These are phyloP conservation scores for Pemphigus obesinymphae DNA, from an alignment of 1,140 invertebrate species.

Conservation along the genomic window DNA sequence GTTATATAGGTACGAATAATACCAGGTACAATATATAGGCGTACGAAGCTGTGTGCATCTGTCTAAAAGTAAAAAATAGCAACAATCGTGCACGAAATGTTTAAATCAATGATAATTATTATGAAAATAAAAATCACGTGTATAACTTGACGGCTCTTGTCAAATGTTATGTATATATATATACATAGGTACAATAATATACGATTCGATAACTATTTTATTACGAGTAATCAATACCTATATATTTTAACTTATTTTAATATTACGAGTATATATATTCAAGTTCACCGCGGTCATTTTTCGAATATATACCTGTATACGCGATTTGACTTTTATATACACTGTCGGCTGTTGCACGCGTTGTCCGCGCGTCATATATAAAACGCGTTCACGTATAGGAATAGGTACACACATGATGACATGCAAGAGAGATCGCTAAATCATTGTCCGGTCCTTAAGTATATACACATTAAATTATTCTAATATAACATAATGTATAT, in stretches of 20 bases:
- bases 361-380: not conserved
- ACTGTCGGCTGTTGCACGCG: not conserved
- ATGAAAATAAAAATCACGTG: not conserved
- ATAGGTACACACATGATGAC: not conserved
- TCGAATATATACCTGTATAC: not conserved
- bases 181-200: not conserved
- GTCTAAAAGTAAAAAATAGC: not conserved
- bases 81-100: not conserved
- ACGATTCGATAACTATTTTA: not conserved
- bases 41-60: not conserved
- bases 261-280: too few relatives aligned
- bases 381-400: not conserved
- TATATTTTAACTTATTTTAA: not conserved
- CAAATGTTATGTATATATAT: not conserved
- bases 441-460: conserved; percentile 3
- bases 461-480: too few relatives aligned
- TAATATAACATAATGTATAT: not conserved
- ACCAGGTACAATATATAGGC: not conserved
- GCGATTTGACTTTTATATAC: not conserved
- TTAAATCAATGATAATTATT: not conserved
- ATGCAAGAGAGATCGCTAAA: not conserved
- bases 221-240: not conserved
- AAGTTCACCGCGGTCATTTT: too few relatives aligned
- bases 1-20: too few relatives aligned
- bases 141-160: not conserved